A percentile compares a stretch with the other conserved stretches of the same genome.
Evolutionary conservation across 1,140 invertebrate genomes (phyloP).

Genomic region (Atta texana): DNA sequence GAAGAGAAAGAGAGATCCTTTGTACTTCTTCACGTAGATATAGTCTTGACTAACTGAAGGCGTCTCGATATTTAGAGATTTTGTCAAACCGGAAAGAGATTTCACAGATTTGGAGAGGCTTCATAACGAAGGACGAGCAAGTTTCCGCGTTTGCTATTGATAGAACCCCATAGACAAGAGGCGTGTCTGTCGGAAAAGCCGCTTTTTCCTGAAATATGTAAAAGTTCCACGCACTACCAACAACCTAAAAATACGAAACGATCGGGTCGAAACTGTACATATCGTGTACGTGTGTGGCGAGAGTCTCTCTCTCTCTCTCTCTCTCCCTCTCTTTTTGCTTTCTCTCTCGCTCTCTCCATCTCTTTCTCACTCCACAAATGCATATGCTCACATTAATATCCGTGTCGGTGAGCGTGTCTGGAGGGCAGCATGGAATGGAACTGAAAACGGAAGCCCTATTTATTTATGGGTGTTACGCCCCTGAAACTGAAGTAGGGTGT

Average conservation of each 20-base stretch:
- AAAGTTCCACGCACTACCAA: slow-evolving; percentile 75
- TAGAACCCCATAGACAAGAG: slow-evolving; percentile 78
- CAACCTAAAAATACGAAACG: slow-evolving; percentile 80
- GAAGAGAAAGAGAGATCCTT: not conserved
- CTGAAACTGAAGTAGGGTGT: slow-evolving; percentile 82
- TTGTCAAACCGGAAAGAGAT: slow-evolving; percentile 69
- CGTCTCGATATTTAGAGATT: slow-evolving; percentile 50
- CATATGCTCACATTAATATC: slow-evolving; percentile 67
- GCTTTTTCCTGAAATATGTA: slow-evolving; percentile 83
- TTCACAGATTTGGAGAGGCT: slow-evolving; percentile 62
- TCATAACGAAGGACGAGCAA: slow-evolving; percentile 74
- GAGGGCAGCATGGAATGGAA: slow-evolving; percentile 68
- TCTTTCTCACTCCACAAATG: not conserved
- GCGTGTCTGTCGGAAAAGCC: slow-evolving; percentile 66
- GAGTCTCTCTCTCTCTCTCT: not conserved
- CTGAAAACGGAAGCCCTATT: slow-evolving; percentile 84
- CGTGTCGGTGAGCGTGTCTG: slow-evolving; percentile 57
- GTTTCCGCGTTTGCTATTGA: slow-evolving; percentile 77
- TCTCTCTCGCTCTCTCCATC: not conserved
- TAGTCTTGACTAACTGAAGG: not conserved
- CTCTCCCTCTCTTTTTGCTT: not conserved
- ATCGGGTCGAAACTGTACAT: slow-evolving; percentile 52
- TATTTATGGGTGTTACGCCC: slow-evolving; percentile 84
- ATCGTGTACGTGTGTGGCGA: slow-evolving; percentile 48
- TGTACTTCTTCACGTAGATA: not conserved